Evolutionary conservation across 2,888 invertebrate species (phyloP).

Genomic region (Tuta absoluta): DNA sequence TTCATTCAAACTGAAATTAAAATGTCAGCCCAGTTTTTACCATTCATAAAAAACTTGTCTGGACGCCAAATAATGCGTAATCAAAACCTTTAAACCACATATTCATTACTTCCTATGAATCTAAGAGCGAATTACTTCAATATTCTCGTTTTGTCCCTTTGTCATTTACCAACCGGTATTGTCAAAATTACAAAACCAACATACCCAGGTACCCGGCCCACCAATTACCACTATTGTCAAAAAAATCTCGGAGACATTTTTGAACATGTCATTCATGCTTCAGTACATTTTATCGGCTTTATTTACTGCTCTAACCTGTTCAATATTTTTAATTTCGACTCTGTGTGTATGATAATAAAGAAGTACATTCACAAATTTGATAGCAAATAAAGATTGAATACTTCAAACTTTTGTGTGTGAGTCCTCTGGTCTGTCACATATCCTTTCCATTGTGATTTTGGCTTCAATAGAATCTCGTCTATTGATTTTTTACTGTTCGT

Average conservation of each 20-base stretch:
- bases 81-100: conserved; percentile 45
- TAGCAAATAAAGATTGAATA: conserved; percentile 41
- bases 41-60: neutral
- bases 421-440: conserved; percentile 79
- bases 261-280: conserved; percentile 73
- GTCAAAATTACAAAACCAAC: conserved; percentile 70
- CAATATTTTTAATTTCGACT: neutral
- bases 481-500: conserved; percentile 61
- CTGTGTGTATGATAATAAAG: neutral
- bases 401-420: conserved; percentile 69
- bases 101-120: conserved; percentile 50
- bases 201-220: conserved; percentile 80
- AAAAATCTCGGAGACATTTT: conserved; percentile 78
- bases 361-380: neutral
- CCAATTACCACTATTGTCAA: conserved; percentile 75
- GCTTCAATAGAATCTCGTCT: conserved; percentile 63
- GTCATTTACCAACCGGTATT: conserved; percentile 62
- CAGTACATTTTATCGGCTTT: conserved; percentile 25
- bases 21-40: conserved; percentile 5
- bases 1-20: neutral
- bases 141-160: conserved; percentile 65
- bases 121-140: conserved; percentile 69
- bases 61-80: conserved; percentile 38
- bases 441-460: conserved; percentile 74
- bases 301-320: neutral